Evolutionary conservation across 2,797 vertebrate genomes (phyloP).

Genomic region (Dallia pectoralis): DNA sequence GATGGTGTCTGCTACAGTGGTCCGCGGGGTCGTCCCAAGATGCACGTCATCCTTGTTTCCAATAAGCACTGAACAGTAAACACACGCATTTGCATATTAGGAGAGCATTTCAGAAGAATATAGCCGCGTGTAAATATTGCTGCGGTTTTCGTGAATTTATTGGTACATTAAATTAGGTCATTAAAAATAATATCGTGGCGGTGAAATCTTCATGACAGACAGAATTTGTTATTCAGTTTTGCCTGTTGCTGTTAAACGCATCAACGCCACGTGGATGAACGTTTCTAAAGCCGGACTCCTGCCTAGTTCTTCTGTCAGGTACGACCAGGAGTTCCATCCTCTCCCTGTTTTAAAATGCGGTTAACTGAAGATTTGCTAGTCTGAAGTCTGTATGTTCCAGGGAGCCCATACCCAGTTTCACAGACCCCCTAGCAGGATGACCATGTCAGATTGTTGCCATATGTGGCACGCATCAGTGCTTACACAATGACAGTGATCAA

Average conservation of each 20-base stretch:
- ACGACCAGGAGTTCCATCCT: conserved; percentile 51
- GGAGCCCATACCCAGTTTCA: conserved; percentile 72
- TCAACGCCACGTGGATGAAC: conserved; percentile 29
- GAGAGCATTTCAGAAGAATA: conserved; percentile 22
- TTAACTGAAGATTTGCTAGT: conserved; percentile 65
- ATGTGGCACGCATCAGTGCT: conserved; percentile 75
- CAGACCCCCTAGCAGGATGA: conserved; percentile 72
- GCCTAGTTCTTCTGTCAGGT: conserved; percentile 62
- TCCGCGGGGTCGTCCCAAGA: not conserved
- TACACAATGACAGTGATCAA: conserved; percentile 74
- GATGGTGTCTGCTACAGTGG: conserved; percentile 56
- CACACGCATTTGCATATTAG: not conserved
- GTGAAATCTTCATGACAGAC: conserved; percentile 29
- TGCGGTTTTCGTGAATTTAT: not conserved
- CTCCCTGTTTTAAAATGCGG: conserved; percentile 40
- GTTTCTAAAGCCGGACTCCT: conserved; percentile 45
- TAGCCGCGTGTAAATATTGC: not conserved
- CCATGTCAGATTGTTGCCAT: conserved; percentile 81
- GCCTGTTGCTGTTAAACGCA: conserved; percentile 33
- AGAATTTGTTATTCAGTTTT: conserved; percentile 25
- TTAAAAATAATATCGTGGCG: not conserved
- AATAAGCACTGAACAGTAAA: conserved; percentile 42
- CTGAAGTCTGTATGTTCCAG: conserved; percentile 61
- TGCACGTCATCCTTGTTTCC: conserved; percentile 26
- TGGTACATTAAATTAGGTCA: not conserved